Conservation (phyloP, 2,888 invertebrate genomes). For the Lycocerus yunnanus region DNA sequence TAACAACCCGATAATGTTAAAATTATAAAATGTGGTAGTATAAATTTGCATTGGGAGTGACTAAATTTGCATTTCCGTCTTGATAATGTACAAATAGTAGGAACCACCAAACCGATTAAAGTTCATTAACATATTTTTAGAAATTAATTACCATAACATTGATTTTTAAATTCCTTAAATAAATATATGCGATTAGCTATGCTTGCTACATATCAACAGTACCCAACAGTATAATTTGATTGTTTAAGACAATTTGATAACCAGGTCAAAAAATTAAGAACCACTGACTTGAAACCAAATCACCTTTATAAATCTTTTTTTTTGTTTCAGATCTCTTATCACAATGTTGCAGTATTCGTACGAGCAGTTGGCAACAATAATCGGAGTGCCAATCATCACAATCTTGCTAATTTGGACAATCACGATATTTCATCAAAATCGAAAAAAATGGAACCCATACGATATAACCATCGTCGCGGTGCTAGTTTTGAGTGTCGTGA, state of each 20-base stretch:
- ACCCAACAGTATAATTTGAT: background rate
- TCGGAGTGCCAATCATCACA: constrained; percentile 55
- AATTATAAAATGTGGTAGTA: background rate
- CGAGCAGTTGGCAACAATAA: constrained; percentile 54
- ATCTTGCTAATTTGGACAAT: constrained; percentile 57
- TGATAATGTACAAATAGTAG: background rate
- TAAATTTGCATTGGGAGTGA: background rate
- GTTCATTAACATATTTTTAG: background rate
- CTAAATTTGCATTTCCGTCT: background rate
- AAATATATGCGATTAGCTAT: background rate
- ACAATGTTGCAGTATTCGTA: constrained; percentile 49
- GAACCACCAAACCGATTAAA: background rate
- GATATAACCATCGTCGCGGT: constrained; percentile 59
- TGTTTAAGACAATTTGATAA: background rate
- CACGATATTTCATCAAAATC: constrained; percentile 58
- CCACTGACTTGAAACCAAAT: background rate
- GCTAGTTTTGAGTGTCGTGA: constrained; percentile 52
- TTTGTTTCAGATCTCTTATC: background rate
- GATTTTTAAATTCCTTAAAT: background rate
- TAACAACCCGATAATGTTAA: background rate
- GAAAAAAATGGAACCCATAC: constrained; percentile 58
- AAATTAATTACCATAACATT: background rate
- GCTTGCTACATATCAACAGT: background rate
- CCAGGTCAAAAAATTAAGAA: background rate
- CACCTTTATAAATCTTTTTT: background rate